Evolutionary conservation across 1,140 invertebrate species (phyloP).

Genomic region (Drosophila pruinosa): DNA sequence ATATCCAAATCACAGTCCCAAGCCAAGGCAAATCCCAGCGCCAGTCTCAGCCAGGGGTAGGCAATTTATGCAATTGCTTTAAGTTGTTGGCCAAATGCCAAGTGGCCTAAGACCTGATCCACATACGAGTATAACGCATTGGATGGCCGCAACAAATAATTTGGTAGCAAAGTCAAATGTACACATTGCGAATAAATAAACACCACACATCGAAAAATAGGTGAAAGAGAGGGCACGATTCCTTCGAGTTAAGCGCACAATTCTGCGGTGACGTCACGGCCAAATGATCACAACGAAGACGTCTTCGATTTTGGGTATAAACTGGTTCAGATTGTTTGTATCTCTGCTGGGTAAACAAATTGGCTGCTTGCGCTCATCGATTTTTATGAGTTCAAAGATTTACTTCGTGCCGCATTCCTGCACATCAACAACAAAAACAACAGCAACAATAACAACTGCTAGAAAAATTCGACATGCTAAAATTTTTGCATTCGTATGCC

Average conservation of each 20-base stretch:
- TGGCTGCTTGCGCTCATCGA: constrained; percentile 74
- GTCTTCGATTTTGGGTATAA: constrained; percentile 37
- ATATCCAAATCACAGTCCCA: constrained; percentile 12
- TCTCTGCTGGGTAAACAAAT: constrained; percentile 68
- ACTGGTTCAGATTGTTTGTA: constrained; percentile 41
- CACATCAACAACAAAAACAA: constrained; percentile 6
- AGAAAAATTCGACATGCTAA: constrained; percentile 25
- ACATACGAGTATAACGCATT: constrained; percentile 18
- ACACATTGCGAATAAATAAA: constrained; percentile 12
- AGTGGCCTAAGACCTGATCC: constrained; percentile 36
- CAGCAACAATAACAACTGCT: not conserved
- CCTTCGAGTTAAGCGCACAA: not conserved
- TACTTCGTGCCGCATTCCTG: constrained; percentile 73
- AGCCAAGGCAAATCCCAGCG: not conserved
- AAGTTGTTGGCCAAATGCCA: constrained; percentile 39
- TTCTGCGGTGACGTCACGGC: constrained; percentile 38
- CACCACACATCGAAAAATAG: constrained; percentile 5
- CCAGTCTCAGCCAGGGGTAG: constrained; percentile 3
- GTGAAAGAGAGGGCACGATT: not conserved
- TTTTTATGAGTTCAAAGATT: constrained; percentile 81
- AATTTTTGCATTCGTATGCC: constrained; percentile 60
- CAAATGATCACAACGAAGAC: constrained; percentile 43
- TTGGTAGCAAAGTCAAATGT: constrained; percentile 42
- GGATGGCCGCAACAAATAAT: constrained; percentile 18
- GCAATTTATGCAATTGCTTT: constrained; percentile 50